Base-by-base conservation (phyloP, 2,888 invertebrate species). In the Tortricodes alternella region DNA sequence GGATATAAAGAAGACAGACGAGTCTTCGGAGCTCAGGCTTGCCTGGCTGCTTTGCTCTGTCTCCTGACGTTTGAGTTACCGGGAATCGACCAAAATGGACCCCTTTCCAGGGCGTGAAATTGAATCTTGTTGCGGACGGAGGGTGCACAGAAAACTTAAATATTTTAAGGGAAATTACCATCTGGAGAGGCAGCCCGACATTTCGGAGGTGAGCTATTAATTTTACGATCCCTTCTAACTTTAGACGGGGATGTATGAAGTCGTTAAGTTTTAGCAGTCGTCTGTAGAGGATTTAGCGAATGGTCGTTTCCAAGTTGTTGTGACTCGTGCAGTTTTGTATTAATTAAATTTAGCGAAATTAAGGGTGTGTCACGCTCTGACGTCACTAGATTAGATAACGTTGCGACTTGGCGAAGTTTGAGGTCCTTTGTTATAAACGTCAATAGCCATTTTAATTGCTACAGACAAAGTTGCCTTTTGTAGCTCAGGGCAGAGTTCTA, bases 21-120 rank as follows among this genome's bases (percentile, higher is more conserved):
- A 74, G 75, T 67, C 75, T 68, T 67, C 66, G 67, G 66, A 75
- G 83, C 57, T 81, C 85, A 71, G 48, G 62, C 63, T 74, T 67
- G 61, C 68, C 65, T 85, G 83, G 85, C 63, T 73, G 73, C 61
- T 63, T 76, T 76, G 76, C 77, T 72, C 76, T 83, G 80, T 86
- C 85, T 87, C 79, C 72, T 86, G 87, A 85, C 84, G 76, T 87
- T 85, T 83, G 83, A 86, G 81, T 74, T 80, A 79, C 74, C 76
- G 80, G 75, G 76, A 80, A 84, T 80, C 81, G 80, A 68, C 84
- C 75, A 77, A 77, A 80, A 68, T 73, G 76, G 78, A 83, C 82
- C 88, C 87, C 84, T 86, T 88, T 87, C 80, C 76, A 75, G 80
- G 86, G 87, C 86, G 89, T 89, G 85, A 89, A 89, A 90, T 90